Base-by-base conservation (phyloP, 2,888 invertebrate genomes). In the Steinernema carpocapsae region DNA sequence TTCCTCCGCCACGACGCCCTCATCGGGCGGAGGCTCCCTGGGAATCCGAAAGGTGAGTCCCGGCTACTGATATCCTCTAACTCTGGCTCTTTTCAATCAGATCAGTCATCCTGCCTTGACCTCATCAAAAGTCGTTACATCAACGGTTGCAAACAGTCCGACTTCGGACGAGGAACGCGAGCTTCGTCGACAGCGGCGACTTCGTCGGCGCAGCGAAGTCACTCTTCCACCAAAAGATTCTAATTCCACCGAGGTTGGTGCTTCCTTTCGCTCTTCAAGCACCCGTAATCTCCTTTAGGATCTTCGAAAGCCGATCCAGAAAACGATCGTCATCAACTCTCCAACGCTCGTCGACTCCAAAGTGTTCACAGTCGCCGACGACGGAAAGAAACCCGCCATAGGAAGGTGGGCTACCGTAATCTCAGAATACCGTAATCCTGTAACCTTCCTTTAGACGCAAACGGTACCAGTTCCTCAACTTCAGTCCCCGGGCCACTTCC, bases 381-480 rank as follows among this genome's bases (percentile, higher is more conserved):
- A 64, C 64, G 64, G 64, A 17, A 64, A 64, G 32, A 64, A 64
- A 26, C 29, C 64, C 32, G 26, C 64, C 14, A 17, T 64, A 7
- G 64, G 64, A 64, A 64, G 64, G 64, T 64, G 14, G 24, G 56
- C 19, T 26, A 12, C 56, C 48, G 17, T 19, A 26, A 12, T 56
- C 22, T 4, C 22, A 4, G 7, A 7, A 7, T 2, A 3, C 56
- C 22, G 14, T 12, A 26, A 12, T 51, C 10, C 22, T 24, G 4
- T 2, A 1, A 6, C 22, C 7, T 73, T 3, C 32, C 77, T 81
- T 76, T 72, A 83, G 83, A 78, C 79, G 85, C 43, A 84, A 84
- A 77, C 81, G 84, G 19, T 85, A 85, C 75, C 84, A 84, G 74
- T 84, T 85, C 75, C 77, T 85, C 73, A 85, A 84, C 78, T 85